phyloP scores from a whole-genome alignment of 2,113 vertebrate species.

The Ctenodactylus gundi region DNA sequence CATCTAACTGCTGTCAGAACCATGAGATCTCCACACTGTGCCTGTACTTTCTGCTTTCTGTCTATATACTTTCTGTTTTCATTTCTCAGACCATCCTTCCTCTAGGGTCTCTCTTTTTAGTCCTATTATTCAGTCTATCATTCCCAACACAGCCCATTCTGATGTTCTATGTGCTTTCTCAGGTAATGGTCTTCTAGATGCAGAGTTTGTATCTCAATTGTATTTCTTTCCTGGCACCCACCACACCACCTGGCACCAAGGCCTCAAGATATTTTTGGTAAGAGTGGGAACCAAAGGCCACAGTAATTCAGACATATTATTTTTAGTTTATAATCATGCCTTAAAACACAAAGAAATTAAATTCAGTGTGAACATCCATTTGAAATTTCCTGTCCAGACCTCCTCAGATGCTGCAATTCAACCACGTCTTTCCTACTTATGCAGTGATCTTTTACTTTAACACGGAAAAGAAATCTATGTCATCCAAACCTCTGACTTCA shows the following conservation, averaged over 20 bases:
- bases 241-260: not conserved
- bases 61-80: not conserved
- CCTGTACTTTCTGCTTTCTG: not conserved
- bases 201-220: not conserved
- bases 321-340: not conserved
- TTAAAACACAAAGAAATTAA: conserved; percentile 2
- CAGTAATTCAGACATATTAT: not conserved
- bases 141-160: not conserved
- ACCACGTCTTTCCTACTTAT: not conserved
- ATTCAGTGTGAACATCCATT: not conserved
- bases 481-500: not conserved
- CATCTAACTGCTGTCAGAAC: too few relatives aligned
- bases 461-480: not conserved
- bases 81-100: not conserved
- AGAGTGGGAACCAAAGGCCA: not conserved
- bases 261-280: not conserved
- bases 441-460: not conserved
- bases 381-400: not conserved
- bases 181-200: not conserved
- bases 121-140: not conserved
- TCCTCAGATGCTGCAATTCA: not conserved
- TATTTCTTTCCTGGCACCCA: not conserved
- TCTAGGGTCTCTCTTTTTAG: not conserved
- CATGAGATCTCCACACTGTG: too few relatives aligned
- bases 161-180: not conserved